phyloP scores from a whole-genome alignment of 1,140 invertebrate genomes.

The Helicoverpa zea region DNA sequence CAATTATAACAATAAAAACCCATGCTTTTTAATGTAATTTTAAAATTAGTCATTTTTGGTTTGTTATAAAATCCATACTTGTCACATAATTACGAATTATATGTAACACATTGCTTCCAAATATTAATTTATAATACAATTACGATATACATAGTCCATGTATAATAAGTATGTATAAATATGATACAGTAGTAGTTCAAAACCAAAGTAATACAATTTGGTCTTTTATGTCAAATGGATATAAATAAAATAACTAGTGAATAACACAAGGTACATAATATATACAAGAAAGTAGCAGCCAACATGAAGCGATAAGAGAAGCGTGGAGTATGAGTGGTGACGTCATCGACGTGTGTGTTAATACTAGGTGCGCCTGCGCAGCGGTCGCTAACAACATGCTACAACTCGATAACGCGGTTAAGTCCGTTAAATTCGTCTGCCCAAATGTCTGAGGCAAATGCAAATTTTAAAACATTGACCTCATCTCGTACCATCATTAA shows the following conservation, averaged over 20 bases:
- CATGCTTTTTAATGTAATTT: slow-evolving; percentile 4
- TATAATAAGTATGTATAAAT: neutral
- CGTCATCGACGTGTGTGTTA: slow-evolving; percentile 55
- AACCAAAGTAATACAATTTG: slow-evolving; percentile 77
- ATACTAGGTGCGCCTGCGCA: slow-evolving; percentile 53
- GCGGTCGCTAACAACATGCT: slow-evolving; percentile 54
- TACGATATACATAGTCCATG: slow-evolving; percentile 30
- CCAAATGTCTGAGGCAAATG: slow-evolving; percentile 47
- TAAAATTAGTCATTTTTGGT: slow-evolving; percentile 5
- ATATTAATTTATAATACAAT: neutral
- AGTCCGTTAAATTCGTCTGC: slow-evolving; percentile 51
- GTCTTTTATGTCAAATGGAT: slow-evolving; percentile 56
- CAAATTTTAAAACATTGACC: slow-evolving; percentile 45
- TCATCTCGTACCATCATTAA: slow-evolving; percentile 5
- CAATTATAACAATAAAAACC: neutral
- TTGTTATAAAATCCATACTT: neutral
- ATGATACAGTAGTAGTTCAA: slow-evolving; percentile 11
- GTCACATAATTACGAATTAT: neutral
- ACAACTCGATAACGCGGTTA: slow-evolving; percentile 53
- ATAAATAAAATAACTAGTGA: slow-evolving; percentile 41
- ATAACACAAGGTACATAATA: slow-evolving; percentile 59
- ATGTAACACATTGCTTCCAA: neutral
- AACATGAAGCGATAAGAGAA: slow-evolving; percentile 61
- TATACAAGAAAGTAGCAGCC: slow-evolving; percentile 60
- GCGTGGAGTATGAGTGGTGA: slow-evolving; percentile 57